Evolutionary conservation across 30 jellyfish, hydroid and myxozoan species (phyloP).

Genomic region (Turritopsis rubra): DNA sequence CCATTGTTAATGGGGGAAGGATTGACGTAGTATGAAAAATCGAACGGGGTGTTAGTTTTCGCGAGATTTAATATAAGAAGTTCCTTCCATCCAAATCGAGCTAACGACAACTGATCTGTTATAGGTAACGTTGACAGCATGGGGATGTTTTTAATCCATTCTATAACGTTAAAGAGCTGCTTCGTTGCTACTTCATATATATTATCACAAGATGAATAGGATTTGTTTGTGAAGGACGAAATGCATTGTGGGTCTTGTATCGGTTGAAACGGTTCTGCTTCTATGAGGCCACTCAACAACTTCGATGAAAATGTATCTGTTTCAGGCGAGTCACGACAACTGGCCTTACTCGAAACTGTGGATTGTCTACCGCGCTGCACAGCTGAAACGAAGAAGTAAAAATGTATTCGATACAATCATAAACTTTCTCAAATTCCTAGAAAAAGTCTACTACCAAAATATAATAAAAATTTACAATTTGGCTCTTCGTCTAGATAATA

Average conservation of each 20-base stretch:
- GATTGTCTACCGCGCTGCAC: constrained; percentile 83
- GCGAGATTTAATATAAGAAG: constrained; percentile 77
- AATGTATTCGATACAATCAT: too few relatives aligned
- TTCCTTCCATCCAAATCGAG: constrained; percentile 88
- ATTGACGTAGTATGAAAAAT: constrained; percentile 35
- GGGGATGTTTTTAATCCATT: constrained; percentile 91
- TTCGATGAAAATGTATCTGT: not conserved
- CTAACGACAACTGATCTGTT: constrained; percentile 83
- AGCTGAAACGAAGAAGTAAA: constrained; percentile 34
- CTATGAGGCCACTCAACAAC: not conserved
- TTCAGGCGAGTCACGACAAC: not conserved
- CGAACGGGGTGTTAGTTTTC: constrained; percentile 69
- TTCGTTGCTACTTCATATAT: constrained; percentile 87
- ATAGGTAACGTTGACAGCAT: constrained; percentile 76
- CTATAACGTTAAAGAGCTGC: constrained; percentile 74
- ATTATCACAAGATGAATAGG: constrained; percentile 24
- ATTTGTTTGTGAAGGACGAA: not conserved
- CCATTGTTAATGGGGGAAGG: not conserved
- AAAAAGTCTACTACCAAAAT: too few relatives aligned
- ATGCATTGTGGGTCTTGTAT: not conserved
- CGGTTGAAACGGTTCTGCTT: constrained; percentile 17
- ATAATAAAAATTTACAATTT: too few relatives aligned
- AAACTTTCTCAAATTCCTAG: too few relatives aligned
- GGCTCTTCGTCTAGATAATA: too few relatives aligned
- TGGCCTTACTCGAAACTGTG: constrained; percentile 1